These are phyloP conservation scores for Amiota mariae DNA, from an alignment of 2,888 invertebrate species.

Conservation along the genomic window DNA sequence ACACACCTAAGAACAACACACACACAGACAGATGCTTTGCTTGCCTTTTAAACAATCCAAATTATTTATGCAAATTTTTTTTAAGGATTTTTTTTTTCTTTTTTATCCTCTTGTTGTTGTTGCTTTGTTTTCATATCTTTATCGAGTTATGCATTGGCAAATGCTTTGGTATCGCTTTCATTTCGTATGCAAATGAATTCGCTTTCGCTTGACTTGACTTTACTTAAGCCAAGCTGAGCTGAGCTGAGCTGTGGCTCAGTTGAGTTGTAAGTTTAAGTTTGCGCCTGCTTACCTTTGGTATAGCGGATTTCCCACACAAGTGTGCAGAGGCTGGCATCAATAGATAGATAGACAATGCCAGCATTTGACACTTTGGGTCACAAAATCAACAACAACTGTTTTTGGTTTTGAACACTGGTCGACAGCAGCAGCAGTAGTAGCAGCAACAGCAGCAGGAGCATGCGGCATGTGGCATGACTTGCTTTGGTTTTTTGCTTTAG, in stretches of 20 bases:
- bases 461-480: not conserved
- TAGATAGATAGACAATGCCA: slow-evolving; percentile 7
- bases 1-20: too few species aligned
- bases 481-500: slow-evolving; percentile 2
- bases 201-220: slow-evolving; percentile 22
- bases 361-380: slow-evolving; percentile 33
- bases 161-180: slow-evolving; percentile 27
- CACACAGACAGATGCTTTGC: not conserved
- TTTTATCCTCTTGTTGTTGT: not conserved
- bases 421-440: slow-evolving; percentile 4
- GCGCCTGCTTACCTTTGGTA: not conserved
- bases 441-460: not conserved
- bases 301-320: slow-evolving; percentile 29
- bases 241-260: not conserved
- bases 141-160: not conserved
- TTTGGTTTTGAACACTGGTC: too few species aligned
- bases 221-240: not conserved
- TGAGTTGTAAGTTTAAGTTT: not conserved
- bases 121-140: not conserved
- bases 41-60: not conserved
- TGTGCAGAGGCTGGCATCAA: slow-evolving; percentile 13
- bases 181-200: slow-evolving; percentile 28
- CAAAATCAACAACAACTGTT: slow-evolving; percentile 10
- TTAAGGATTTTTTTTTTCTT: not conserved
- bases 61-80: slow-evolving; percentile 6